phyloP scores from a whole-genome alignment of 2,113 vertebrate genomes.

The Noturus placidus region DNA sequence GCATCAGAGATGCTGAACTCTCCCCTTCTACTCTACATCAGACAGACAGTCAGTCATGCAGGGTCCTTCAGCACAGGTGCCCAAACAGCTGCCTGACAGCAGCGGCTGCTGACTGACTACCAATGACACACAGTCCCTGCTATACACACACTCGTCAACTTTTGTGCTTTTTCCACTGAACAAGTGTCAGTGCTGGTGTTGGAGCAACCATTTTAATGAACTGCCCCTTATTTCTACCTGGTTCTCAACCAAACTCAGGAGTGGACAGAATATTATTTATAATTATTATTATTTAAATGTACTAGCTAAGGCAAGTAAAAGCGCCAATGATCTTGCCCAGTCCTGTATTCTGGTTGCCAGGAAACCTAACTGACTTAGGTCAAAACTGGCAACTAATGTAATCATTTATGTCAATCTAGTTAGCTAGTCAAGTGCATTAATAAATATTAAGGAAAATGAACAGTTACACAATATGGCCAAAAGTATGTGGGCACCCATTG shows the following conservation, averaged over 20 bases:
- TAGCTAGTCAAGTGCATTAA: not conserved
- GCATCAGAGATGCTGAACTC: conserved; percentile 44
- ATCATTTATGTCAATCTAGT: not conserved
- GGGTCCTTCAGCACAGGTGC: conserved; percentile 65
- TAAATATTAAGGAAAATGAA: not conserved
- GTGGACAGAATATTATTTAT: not conserved
- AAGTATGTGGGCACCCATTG: not conserved
- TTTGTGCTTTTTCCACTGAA: not conserved
- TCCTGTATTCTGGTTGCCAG: not conserved
- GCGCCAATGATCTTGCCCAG: not conserved
- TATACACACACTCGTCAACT: not conserved
- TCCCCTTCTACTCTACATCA: conserved; percentile 35
- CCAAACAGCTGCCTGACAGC: conserved; percentile 71
- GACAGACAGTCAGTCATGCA: conserved; percentile 10
- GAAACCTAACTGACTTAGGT: not conserved
- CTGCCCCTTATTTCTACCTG: not conserved
- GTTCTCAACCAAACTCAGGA: not conserved
- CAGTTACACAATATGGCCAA: not conserved
- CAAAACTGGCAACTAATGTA: not conserved
- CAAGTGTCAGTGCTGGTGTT: not conserved
- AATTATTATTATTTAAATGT: too few species aligned
- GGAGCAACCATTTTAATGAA: not conserved
- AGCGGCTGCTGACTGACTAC: conserved; percentile 27
- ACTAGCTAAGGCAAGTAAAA: not conserved
- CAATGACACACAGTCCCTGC: not conserved